Evolutionary conservation across 2,888 invertebrate genomes (phyloP).

Genomic region (Allygus modestus): DNA sequence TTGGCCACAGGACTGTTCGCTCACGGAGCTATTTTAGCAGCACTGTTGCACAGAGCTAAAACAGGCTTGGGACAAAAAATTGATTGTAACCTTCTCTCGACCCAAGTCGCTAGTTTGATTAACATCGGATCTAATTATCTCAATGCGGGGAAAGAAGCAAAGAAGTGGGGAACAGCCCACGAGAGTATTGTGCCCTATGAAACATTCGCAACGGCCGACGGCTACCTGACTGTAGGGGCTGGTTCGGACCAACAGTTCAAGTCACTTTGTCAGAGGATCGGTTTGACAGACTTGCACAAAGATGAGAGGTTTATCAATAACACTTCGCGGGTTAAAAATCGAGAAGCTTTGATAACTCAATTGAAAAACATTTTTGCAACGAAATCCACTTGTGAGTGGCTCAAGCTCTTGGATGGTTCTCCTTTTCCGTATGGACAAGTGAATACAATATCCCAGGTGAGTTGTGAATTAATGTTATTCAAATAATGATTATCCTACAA

Average conservation of each 20-base stretch:
- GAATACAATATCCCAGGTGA: conserved; percentile 87
- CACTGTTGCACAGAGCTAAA: conserved; percentile 85
- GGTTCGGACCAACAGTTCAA: conserved; percentile 91
- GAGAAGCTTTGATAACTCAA: conserved; percentile 81
- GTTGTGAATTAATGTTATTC: too few species aligned
- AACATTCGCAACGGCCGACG: conserved; percentile 89
- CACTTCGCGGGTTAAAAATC: conserved; percentile 84
- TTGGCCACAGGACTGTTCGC: conserved; percentile 96
- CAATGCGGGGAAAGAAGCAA: conserved; percentile 82
- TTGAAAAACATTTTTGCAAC: conserved; percentile 79
- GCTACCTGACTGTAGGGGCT: conserved; percentile 90
- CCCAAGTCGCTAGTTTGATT: conserved; percentile 92
- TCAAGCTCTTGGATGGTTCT: conserved; percentile 82
- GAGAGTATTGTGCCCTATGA: conserved; percentile 97
- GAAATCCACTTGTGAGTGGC: conserved; percentile 88
- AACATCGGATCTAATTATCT: conserved; percentile 94
- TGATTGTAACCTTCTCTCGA: conserved; percentile 95
- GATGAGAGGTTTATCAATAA: conserved; percentile 86
- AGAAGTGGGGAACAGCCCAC: conserved; percentile 95
- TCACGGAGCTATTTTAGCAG: conserved; percentile 96
- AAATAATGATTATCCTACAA: too few species aligned
- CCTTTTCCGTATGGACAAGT: conserved; percentile 94
- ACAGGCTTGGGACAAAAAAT: conserved; percentile 94
- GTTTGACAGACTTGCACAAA: conserved; percentile 78
- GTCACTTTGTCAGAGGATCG: conserved; percentile 83